A percentile compares a stretch with the other conserved stretches of the same genome.
Conservation (phyloP, 2,888 invertebrate species). For the Deilephila porcellus region DNA sequence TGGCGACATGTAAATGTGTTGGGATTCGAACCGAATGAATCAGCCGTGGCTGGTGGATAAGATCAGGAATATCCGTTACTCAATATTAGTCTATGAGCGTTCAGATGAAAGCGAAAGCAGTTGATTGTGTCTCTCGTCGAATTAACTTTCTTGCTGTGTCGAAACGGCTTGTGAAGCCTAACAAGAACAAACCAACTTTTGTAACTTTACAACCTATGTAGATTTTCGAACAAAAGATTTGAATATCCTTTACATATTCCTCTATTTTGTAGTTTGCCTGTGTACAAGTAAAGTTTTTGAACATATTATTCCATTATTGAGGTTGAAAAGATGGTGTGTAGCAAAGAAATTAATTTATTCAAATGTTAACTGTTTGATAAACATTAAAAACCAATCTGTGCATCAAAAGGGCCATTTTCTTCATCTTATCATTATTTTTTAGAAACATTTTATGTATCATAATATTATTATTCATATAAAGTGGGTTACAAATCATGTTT, state of each 20-base stretch:
- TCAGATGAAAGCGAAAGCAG: constrained; percentile 26
- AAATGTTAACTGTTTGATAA: too few species aligned
- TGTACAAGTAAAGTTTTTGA: too few species aligned
- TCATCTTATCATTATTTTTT: too few species aligned
- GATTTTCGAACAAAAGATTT: constrained; percentile 14
- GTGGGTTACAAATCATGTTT: too few species aligned
- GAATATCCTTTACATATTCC: background rate
- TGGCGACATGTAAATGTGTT: constrained; percentile 17
- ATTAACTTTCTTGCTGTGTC: constrained; percentile 14
- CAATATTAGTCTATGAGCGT: constrained; percentile 22
- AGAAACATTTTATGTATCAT: too few species aligned
- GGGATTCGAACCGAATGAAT: constrained; percentile 22
- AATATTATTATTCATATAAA: too few species aligned
- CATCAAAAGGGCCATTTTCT: too few species aligned
- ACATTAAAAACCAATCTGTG: too few species aligned
- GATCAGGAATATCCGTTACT: constrained; percentile 31
- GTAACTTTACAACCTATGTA: background rate
- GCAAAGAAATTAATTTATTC: background rate
- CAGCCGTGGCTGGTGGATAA: constrained; percentile 20
- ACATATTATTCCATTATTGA: too few species aligned
- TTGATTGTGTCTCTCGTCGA: constrained; percentile 23
- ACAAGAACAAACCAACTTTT: background rate
- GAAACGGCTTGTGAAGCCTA: constrained; percentile 11
- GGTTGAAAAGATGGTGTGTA: background rate
- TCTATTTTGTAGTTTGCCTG: background rate